phyloP scores from a whole-genome alignment of 2,113 vertebrate genomes.

The Galeopterus variegatus region DNA sequence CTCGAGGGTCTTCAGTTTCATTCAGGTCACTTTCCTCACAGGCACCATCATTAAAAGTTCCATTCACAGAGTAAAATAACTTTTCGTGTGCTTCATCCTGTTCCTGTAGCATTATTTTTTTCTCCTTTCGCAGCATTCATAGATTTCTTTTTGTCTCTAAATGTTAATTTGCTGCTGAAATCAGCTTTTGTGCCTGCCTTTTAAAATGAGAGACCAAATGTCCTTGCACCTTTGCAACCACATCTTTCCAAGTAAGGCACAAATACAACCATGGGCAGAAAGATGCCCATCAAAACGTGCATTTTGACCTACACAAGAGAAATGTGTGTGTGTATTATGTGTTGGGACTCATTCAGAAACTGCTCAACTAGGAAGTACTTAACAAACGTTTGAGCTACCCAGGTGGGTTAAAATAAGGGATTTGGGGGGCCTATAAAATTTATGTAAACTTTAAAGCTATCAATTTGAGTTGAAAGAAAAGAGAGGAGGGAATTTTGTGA shows the following conservation, averaged over 20 bases:
- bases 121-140: neutral
- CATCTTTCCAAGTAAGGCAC: neutral
- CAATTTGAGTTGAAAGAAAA: constrained; percentile 9
- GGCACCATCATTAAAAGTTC: neutral
- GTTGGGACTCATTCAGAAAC: neutral
- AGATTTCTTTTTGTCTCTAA: constrained; percentile 20
- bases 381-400: constrained; percentile 9
- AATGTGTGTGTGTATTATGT: neutral
- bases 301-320: neutral
- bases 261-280: neutral
- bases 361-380: neutral
- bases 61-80: neutral
- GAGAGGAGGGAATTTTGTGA: neutral
- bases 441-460: constrained; percentile 43
- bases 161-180: neutral
- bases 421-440: neutral
- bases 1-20: neutral
- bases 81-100: neutral
- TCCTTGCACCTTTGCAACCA: neutral
- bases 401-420: neutral
- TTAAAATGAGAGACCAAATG: neutral
- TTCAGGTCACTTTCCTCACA: neutral
- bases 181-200: neutral
- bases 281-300: neutral
- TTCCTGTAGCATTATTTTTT: neutral